Evolutionary conservation across 1,140 invertebrate genomes (phyloP), one percentile per base, ranked within the genome.

Genomic region (Odontomachus brunneus): DNA sequence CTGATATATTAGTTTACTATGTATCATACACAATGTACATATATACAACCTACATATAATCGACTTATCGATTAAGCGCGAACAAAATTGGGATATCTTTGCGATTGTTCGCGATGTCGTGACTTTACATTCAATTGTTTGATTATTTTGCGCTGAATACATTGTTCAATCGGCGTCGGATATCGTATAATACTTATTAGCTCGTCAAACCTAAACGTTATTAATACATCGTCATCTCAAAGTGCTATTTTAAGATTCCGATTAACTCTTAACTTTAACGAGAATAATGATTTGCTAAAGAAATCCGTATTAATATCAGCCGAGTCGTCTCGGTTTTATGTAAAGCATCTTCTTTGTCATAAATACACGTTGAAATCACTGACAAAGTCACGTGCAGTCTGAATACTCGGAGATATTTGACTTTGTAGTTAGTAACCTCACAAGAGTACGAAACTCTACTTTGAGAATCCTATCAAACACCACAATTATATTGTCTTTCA

Each of bases 21-120:
- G 86, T 91, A 90, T 93, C 83, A 92, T 94, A 94, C 90, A 94
- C 89, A 94, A 94, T 94, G 86, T 94, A 94, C 93, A 94, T 94
- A 94, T 94, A 92, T 94, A 94, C 93, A 94, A 90, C 57, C 89
- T 88, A 83, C 22, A 29, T 26, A 57, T 44, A 0, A 44, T 44
- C 38, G 9, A 44, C 44, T 76, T 72, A 60, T 75, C 75, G 63
- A 81, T 84, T 71, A 87, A 87, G 63, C 60, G 73, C 65, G 66
- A 83, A 72, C 74, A 55, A 80, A 44, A 11, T 48, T 87, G 67
- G 51, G 62, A 73, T 87, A 65, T 57, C 33, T 24, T 65, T 72
- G 71, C 63, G 38, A 86, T 72, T 74, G 29, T 15, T 84, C 69
- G 48, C 29, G 71, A 19, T 65, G 51, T 69, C 29, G 38, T 26